Evolutionary conservation across 2,888 invertebrate species (phyloP), one percentile per base, ranked within the genome.

Genomic region (Rhamphomyia laevipes): DNA sequence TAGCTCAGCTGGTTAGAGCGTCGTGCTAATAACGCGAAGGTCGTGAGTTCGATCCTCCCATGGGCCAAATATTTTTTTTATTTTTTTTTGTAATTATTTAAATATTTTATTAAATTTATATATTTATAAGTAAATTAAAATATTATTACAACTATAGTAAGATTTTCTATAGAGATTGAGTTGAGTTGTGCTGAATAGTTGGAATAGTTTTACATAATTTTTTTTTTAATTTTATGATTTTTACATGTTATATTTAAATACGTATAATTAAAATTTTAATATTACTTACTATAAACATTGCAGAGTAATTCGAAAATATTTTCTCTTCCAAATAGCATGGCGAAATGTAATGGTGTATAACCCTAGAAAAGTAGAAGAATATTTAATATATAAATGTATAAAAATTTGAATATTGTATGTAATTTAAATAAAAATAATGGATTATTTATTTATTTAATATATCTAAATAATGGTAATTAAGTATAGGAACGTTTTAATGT

Each of bases 321-420:
- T 61, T 88, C 86, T 61, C 88, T 86, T 18, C 87, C 86, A 70
- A 88, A 91, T 69, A 92, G 91, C 71, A 91, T 87, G 1, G 94
- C 92, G 55, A 95, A 77, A 67, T 96, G 95, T 35, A 94, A 74
- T 47, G 95, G 86, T 52, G 94, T 94, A 70, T 94, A 94, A 23
- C 95, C 95, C 91, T 94, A 74, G 35, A 77, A 78, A 42, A 35
- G 30, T 27, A 31, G 17, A 43, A 27, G 2, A 7, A 27, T 27
- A 7, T 7, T 9, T 6, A 7, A 7, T n/a, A n/a, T n/a, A n/a
- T n/a, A n/a, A n/a, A n/a, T n/a, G n/a, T n/a, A 27, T 27, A 27
- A 27, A 27, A 27, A 4, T 27, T 2, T 27, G 7, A 6, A 27
- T 27, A 27, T n/a, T n/a, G 21, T 27, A 27, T 7, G 9, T 6